phyloP scores from a whole-genome alignment of 2,797 vertebrate genomes.

The Arrhamphus sclerolepis region DNA sequence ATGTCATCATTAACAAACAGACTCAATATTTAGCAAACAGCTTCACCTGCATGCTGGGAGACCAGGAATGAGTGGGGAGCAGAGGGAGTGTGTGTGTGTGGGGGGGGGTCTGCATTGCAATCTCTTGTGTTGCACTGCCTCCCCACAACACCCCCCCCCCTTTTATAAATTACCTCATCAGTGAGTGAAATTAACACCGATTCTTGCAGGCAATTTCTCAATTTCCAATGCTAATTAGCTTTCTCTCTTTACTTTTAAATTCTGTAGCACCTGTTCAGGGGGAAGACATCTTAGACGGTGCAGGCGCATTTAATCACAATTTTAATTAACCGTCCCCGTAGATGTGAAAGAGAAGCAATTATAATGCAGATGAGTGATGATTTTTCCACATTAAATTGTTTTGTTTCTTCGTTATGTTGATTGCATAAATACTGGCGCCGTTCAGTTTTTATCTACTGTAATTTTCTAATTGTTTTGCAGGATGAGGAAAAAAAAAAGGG shows the following conservation, averaged over 20 bases:
- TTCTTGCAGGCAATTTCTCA: conserved; percentile 99
- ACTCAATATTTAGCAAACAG: too few species aligned
- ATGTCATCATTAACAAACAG: conserved; percentile 2
- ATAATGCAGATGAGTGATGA: conserved; percentile 99
- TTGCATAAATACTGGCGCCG: conserved; percentile 99
- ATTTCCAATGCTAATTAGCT: conserved; percentile 99
- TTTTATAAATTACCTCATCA: conserved; percentile 99
- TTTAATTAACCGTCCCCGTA: conserved; percentile 99
- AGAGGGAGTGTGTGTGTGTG: too few species aligned
- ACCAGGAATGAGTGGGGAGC: conserved; percentile 34
- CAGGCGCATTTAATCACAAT: conserved; percentile 99
- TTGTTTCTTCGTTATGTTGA: conserved; percentile 99
- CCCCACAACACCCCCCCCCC: conserved; percentile 86
- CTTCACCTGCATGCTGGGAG: conserved; percentile 94
- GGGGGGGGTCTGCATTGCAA: conserved; percentile 83
- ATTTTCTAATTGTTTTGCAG: conserved; percentile 98
- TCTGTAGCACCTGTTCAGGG: conserved; percentile 99
- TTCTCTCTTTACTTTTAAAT: conserved; percentile 99
- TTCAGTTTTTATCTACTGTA: conserved; percentile 96
- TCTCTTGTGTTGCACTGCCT: conserved; percentile 88
- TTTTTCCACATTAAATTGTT: conserved; percentile 99
- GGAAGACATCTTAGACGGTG: conserved; percentile 98
- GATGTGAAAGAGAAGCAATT: conserved; percentile 99
- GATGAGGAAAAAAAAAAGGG: conserved; percentile 37
- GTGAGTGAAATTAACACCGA: conserved; percentile 99